Evolutionary conservation across 2,113 vertebrate genomes (phyloP).

Genomic region (Sapayoa aenigma): DNA sequence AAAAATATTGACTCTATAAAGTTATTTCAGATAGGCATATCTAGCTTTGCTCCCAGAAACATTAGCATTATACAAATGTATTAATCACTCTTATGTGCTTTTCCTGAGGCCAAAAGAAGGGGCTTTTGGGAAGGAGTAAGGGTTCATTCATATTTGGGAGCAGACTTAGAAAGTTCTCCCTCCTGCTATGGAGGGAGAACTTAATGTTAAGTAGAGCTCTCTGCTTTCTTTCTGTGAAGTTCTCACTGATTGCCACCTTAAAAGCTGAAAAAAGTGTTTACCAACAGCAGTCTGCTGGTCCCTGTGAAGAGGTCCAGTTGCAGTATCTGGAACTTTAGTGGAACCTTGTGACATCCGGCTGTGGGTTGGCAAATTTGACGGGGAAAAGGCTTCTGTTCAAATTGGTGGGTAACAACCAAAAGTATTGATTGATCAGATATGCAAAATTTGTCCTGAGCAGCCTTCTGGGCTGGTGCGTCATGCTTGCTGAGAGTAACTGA

Average conservation of each 20-base stretch:
- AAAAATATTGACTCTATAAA: not conserved
- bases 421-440: not conserved
- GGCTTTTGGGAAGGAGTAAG: not conserved
- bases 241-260: not conserved
- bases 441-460: not conserved
- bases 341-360: not conserved
- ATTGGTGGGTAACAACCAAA: not conserved
- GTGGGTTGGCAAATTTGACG: not conserved
- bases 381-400: not conserved
- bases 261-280: not conserved
- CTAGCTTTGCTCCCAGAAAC: not conserved
- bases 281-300: not conserved
- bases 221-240: not conserved
- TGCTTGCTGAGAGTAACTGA: not conserved
- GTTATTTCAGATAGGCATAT: not conserved
- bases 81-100: not conserved
- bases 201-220: not conserved
- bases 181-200: not conserved
- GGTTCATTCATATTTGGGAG: not conserved
- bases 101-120: not conserved
- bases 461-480: not conserved
- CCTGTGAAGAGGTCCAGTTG: not conserved
- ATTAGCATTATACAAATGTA: not conserved
- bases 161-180: not conserved
- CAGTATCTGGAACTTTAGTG: not conserved